These are phyloP conservation scores for Nyleta sp. DNA, from an alignment of 2,888 invertebrate species.

Conservation along the genomic window DNA sequence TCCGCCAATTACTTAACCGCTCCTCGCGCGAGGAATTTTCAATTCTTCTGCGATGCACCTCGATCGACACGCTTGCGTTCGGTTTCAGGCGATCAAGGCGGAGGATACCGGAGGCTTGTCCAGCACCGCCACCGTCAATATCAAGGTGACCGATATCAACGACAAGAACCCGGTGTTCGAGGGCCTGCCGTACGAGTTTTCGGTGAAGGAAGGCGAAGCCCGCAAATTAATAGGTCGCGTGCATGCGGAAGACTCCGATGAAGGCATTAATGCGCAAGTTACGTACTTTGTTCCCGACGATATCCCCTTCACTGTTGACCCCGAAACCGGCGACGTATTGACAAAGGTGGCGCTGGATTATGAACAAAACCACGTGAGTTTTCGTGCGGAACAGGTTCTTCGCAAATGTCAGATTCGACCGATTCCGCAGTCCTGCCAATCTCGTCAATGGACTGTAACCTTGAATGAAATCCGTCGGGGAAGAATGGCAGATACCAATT, in stretches of 20 bases:
- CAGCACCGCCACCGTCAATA: conserved; percentile 92
- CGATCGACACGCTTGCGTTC: too few species aligned
- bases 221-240: conserved; percentile 87
- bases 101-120: conserved; percentile 93
- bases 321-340: conserved; percentile 90
- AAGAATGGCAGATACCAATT: too few species aligned
- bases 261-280: conserved; percentile 92
- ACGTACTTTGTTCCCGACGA: conserved; percentile 91
- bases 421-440: too few species aligned
- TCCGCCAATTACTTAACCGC: too few species aligned
- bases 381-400: conserved; percentile 15
- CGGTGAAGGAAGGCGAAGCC: conserved; percentile 89
- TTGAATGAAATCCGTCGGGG: too few species aligned
- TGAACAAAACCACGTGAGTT: conserved; percentile 89
- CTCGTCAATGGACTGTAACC: too few species aligned
- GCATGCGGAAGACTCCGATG: conserved; percentile 93
- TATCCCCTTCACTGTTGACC: conserved; percentile 91
- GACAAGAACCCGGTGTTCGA: conserved; percentile 96
- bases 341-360: conserved; percentile 91
- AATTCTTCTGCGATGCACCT: too few species aligned
- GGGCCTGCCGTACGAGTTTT: conserved; percentile 90
- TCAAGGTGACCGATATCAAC: conserved; percentile 95
- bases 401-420: conserved; percentile 21
- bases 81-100: conserved; percentile 88
- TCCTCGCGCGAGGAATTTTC: too few species aligned